These are phyloP conservation scores for Trachymyrmex cornetzi DNA, from an alignment of 1,140 invertebrate species.

Conservation along the genomic window DNA sequence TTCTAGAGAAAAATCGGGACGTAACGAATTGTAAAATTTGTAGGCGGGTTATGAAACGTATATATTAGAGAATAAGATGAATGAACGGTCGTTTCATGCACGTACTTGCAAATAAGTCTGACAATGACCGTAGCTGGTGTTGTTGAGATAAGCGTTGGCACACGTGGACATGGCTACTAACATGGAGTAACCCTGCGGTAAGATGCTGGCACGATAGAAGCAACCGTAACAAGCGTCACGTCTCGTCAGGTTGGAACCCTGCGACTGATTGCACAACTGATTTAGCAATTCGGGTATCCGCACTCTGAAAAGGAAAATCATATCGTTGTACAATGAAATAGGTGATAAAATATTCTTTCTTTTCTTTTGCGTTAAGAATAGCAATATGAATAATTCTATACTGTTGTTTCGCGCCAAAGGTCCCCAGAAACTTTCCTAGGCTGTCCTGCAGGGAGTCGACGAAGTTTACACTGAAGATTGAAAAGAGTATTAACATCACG, in stretches of 20 bases:
- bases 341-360: neutral
- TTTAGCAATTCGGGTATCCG: slow-evolving; percentile 79
- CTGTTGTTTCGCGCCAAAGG: slow-evolving; percentile 65
- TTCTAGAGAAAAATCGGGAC: slow-evolving; percentile 73
- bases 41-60: neutral
- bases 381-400: slow-evolving; percentile 36
- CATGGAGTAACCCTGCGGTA: slow-evolving; percentile 76
- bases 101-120: slow-evolving; percentile 78
- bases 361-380: neutral
- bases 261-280: slow-evolving; percentile 81
- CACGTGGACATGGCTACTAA: slow-evolving; percentile 78
- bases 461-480: slow-evolving; percentile 33
- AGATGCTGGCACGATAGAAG: slow-evolving; percentile 78
- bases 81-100: slow-evolving; percentile 12
- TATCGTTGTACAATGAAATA: slow-evolving; percentile 29
- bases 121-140: slow-evolving; percentile 79
- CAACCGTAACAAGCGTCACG: slow-evolving; percentile 83
- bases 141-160: slow-evolving; percentile 78
- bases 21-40: slow-evolving; percentile 19
- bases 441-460: slow-evolving; percentile 68
- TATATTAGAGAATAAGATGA: neutral
- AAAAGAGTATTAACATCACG: slow-evolving; percentile 42
- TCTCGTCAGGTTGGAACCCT: slow-evolving; percentile 64
- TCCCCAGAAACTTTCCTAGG: slow-evolving; percentile 73
- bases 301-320: slow-evolving; percentile 70